Conservation (phyloP, 2,113 vertebrate species). For the Rhea americana region DNA sequence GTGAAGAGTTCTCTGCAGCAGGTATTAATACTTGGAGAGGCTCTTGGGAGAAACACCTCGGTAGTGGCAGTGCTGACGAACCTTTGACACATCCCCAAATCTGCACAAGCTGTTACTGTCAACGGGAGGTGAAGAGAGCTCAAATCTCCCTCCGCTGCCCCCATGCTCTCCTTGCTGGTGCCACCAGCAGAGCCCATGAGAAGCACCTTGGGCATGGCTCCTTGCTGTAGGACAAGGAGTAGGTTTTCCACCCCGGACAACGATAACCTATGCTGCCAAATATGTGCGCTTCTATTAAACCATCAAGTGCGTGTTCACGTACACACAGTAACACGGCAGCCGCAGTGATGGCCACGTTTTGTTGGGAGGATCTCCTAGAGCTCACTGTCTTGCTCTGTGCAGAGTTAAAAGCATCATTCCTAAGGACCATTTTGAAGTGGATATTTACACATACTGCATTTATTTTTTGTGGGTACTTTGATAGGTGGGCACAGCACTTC, state of each 20-base stretch:
- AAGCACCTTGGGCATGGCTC: not conserved
- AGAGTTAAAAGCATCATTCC: not conserved
- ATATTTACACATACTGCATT: not conserved
- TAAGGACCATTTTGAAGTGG: not conserved
- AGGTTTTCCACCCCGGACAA: not conserved
- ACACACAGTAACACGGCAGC: not conserved
- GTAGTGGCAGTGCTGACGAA: not conserved
- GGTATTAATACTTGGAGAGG: not conserved
- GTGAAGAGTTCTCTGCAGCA: not conserved
- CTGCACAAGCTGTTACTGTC: fast-evolving
- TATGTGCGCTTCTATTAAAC: not conserved
- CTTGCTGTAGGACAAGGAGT: not conserved
- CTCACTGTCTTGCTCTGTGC: not conserved
- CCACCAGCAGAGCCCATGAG: not conserved
- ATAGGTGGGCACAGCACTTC: not conserved
- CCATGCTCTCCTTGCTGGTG: not conserved
- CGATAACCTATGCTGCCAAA: not conserved
- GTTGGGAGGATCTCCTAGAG: not conserved
- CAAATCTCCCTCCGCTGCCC: not conserved
- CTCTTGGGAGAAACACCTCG: not conserved
- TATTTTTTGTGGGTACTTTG: not conserved
- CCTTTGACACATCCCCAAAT: not conserved
- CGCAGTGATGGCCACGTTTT: not conserved
- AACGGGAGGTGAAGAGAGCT: not conserved
- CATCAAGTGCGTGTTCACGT: not conserved